Conservation (phyloP, 2,113 vertebrate genomes). For the Podarcis cretensis region DNA sequence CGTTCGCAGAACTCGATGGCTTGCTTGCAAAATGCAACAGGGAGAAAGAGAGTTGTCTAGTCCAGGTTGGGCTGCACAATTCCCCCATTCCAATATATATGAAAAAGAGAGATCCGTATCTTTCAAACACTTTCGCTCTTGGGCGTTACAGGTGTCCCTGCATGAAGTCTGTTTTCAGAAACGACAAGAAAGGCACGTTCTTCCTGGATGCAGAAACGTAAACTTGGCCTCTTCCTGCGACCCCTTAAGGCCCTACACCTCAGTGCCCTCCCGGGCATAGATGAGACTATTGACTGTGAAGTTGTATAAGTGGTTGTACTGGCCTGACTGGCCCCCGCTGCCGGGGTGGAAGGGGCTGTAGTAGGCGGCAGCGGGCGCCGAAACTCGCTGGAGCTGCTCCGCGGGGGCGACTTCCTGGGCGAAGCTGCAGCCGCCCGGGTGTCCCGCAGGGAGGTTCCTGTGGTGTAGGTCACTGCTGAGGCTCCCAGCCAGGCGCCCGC, state of each 20-base stretch:
- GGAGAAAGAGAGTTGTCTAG: background rate
- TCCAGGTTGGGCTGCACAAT: background rate
- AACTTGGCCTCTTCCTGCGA: background rate
- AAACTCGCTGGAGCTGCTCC: slow-evolving; percentile 67
- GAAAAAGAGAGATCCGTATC: background rate
- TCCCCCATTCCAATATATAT: background rate
- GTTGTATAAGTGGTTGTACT: slow-evolving; percentile 88
- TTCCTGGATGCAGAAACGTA: background rate
- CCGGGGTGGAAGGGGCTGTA: slow-evolving; percentile 87
- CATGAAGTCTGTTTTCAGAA: slow-evolving; percentile 56
- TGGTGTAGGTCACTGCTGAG: slow-evolving; percentile 80
- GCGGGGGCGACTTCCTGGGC: slow-evolving; percentile 65
- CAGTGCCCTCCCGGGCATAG: slow-evolving; percentile 90
- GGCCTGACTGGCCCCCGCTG: slow-evolving; percentile 80
- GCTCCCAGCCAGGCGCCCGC: slow-evolving; percentile 57
- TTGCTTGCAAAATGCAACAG: background rate
- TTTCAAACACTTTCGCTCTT: background rate
- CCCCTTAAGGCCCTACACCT: slow-evolving; percentile 79
- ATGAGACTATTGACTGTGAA: slow-evolving; percentile 97
- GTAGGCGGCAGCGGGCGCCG: slow-evolving; percentile 77
- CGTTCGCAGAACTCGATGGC: background rate
- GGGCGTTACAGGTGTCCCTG: slow-evolving; percentile 33
- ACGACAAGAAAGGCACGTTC: background rate
- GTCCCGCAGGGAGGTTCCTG: slow-evolving; percentile 74
- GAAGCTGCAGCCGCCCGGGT: slow-evolving; percentile 69